Conservation (phyloP, 2,113 vertebrate species). For the Archilochus colubris region DNA sequence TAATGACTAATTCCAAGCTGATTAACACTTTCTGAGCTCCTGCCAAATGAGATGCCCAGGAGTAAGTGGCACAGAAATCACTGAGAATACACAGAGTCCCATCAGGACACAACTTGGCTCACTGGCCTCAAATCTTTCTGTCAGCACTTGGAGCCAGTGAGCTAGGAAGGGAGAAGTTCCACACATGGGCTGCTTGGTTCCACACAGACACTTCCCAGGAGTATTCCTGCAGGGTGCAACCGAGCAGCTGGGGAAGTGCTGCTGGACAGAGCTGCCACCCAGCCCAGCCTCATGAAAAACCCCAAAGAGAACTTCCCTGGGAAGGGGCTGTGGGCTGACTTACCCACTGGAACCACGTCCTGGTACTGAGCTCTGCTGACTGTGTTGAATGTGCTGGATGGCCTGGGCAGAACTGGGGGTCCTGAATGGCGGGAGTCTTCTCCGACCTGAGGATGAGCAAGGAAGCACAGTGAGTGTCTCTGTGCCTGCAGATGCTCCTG, state of each 20-base stretch:
- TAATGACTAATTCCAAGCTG: constrained; percentile 48
- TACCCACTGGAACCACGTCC: constrained; percentile 95
- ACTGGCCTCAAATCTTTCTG: neutral
- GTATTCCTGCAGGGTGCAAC: neutral
- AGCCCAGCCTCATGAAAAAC: neutral
- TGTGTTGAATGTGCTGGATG: constrained; percentile 93
- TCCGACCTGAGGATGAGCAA: constrained; percentile 82
- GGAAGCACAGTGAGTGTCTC: neutral
- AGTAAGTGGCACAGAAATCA: neutral
- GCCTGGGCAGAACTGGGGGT: constrained; percentile 87
- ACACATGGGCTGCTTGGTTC: neutral
- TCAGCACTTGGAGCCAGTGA: rapidly evolving
- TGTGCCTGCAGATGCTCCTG: rapidly evolving
- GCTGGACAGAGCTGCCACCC: neutral
- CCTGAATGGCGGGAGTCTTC: constrained; percentile 91
- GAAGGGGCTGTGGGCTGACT: constrained; percentile 36
- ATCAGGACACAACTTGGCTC: neutral
- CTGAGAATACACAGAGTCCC: neutral
- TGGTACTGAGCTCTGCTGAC: constrained; percentile 93
- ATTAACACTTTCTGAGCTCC: constrained; percentile 29
- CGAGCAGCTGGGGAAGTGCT: neutral
- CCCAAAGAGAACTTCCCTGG: neutral
- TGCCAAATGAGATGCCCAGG: neutral
- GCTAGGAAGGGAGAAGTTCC: neutral
- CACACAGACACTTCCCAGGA: neutral